Conservation (phyloP, 2,113 vertebrate species). For the Oenanthe oenanthe region DNA sequence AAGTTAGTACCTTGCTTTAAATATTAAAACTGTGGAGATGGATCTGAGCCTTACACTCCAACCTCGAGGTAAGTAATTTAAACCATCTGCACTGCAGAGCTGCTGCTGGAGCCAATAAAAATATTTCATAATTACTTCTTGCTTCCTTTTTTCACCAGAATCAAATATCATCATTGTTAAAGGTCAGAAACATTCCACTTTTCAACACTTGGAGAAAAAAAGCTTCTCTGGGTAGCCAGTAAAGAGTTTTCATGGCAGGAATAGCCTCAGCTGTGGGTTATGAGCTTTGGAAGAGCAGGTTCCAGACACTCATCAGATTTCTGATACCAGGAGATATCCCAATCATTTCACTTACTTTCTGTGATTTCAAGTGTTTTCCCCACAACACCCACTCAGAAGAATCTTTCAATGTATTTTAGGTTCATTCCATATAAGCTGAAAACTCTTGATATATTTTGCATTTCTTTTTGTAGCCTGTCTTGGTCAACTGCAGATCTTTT, state of each 20-base stretch:
- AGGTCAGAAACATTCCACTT: slow-evolving; percentile 53
- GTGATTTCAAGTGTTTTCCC: slow-evolving; percentile 46
- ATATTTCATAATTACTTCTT: slow-evolving; percentile 58
- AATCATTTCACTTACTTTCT: slow-evolving; percentile 35
- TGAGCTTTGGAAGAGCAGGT: slow-evolving; percentile 40
- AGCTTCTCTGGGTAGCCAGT: background rate
- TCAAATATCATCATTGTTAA: slow-evolving; percentile 58
- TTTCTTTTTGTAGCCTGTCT: background rate
- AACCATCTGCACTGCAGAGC: slow-evolving; percentile 50
- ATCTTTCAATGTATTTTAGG: background rate
- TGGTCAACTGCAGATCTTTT: background rate
- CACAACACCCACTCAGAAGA: background rate
- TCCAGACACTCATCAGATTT: slow-evolving; percentile 44
- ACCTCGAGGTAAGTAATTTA: slow-evolving; percentile 37
- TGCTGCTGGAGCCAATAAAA: slow-evolving; percentile 62
- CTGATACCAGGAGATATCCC: background rate
- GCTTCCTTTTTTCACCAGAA: slow-evolving; percentile 62
- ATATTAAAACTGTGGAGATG: background rate
- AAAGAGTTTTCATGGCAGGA: slow-evolving; percentile 42
- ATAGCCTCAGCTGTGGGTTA: slow-evolving; percentile 29
- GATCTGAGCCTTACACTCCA: background rate
- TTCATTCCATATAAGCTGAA: background rate
- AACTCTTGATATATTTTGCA: background rate
- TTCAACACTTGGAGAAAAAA: background rate
- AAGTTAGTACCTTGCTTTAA: background rate